Evolutionary conservation across 2,888 invertebrate species (phyloP), one percentile per base, ranked within the genome.

Genomic region (Drepana falcataria): DNA sequence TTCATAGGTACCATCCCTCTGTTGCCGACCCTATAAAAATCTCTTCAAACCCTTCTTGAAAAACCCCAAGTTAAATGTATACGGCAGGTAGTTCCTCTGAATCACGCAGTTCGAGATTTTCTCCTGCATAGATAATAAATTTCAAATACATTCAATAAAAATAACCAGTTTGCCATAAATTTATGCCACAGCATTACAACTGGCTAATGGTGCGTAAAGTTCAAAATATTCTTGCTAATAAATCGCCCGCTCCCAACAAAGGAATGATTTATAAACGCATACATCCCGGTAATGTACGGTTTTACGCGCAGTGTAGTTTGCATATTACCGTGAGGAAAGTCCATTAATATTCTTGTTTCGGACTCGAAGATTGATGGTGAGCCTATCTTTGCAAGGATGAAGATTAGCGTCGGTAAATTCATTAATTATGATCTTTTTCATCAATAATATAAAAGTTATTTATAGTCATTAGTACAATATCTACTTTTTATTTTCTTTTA

Each of bases 201-300:
- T n/a, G 40, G 5, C 51, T 51, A 51, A 51, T 51, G 33, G 51
- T 34, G 51, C 51, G 51, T 51, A 33, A 51, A 51, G 41, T 40
- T 51, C 40, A 51, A 51, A 51, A 51, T 40, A 51, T 51, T 40
- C 40, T 35, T 35, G 40, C 41, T 51, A 51, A 51, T 51, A 51
- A 51, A 41, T 41, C 51, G 34, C 40, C 51, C 34, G 33, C 37
- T 40, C 51, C 51, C 40, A 34, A 9, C 40, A 41, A 51, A 51
- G 40, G 40, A 40, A 51, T 51, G 51, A 51, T 51, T 51, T 51
- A 51, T 51, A 41, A 41, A 41, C 34, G 7, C 40, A 51, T 51
- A 41, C 51, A 51, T 51, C 40, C 40, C 40, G 34, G 40, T 41
- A 51, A 51, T 51, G 51, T 51, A 44, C 44, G 44, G 44, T 40